Percentiles rank a stretch among this genome's conserved stretches.
phyloP scores from a whole-genome alignment of 2,113 vertebrate genomes.

The Alces alces region DNA sequence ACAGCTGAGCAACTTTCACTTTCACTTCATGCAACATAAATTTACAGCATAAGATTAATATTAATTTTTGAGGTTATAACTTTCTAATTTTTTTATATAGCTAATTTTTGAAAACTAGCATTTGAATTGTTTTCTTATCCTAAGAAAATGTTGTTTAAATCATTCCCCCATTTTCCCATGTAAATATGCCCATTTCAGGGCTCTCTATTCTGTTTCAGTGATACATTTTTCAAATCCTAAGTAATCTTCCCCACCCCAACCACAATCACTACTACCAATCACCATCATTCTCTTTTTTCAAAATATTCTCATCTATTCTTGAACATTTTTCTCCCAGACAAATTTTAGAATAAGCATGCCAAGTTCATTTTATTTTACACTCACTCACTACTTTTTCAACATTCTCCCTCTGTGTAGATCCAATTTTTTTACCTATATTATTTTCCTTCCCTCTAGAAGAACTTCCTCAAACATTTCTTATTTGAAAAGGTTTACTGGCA shows the following conservation, averaged over 20 bases:
- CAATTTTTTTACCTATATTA: not conserved
- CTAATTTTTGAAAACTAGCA: not conserved
- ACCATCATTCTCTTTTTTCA: not conserved
- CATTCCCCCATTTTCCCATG: not conserved
- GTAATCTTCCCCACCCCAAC: not conserved
- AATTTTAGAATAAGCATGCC: not conserved
- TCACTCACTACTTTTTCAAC: not conserved
- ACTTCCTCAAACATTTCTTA: not conserved
- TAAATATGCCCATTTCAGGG: not conserved
- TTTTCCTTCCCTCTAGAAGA: not conserved
- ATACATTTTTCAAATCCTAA: not conserved
- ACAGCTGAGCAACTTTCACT: not conserved
- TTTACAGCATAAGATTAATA: not conserved
- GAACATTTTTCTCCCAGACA: not conserved
- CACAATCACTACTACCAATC: not conserved
- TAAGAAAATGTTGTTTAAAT: not conserved
- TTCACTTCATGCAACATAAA: not conserved
- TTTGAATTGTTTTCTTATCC: not conserved
- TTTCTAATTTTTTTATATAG: not conserved
- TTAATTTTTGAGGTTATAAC: not conserved
- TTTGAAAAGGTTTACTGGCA: not conserved
- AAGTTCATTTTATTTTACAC: not conserved
- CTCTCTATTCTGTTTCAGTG: not conserved
- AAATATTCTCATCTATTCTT: not conserved
- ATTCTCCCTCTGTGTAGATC: not conserved